Percentiles rank a stretch among this genome's conserved stretches.
Conservation (phyloP, 2,113 vertebrate species). For the Cyprinus carpio region DNA sequence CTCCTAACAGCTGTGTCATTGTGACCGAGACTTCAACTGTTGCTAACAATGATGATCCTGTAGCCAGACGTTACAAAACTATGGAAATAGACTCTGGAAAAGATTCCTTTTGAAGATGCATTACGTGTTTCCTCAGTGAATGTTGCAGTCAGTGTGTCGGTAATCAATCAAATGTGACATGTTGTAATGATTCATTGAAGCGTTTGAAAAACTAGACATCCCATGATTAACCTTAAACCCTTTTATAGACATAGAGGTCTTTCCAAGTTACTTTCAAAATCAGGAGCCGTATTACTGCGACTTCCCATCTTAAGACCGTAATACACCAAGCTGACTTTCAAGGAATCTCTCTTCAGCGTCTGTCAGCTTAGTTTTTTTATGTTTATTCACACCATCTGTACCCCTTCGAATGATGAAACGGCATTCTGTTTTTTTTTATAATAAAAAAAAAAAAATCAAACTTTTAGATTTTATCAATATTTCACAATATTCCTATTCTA, state of each 20-base stretch:
- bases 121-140: constrained; percentile 20
- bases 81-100: constrained; percentile 35
- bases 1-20: constrained; percentile 52
- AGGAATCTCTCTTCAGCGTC: no score
- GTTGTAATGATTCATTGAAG: not conserved
- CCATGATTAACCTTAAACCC: not conserved
- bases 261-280: not conserved
- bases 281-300: not conserved
- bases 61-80: constrained; percentile 35
- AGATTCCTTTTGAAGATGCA: constrained; percentile 30
- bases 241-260: not conserved
- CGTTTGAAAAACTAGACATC: not conserved
- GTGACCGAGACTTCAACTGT: constrained; percentile 56
- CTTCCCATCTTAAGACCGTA: not conserved
- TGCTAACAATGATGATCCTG: constrained; percentile 50
- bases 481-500: not conserved
- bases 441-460: no score
- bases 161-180: not conserved
- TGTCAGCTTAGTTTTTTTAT: no score
- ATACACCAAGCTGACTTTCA: no score
- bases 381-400: no score
- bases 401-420: no score
- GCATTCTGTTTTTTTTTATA: no score
- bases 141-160: constrained; percentile 14
- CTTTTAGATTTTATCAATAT: no score